Evolutionary conservation across 2,888 invertebrate species (phyloP).

Genomic region (Nomada goodeniana): DNA sequence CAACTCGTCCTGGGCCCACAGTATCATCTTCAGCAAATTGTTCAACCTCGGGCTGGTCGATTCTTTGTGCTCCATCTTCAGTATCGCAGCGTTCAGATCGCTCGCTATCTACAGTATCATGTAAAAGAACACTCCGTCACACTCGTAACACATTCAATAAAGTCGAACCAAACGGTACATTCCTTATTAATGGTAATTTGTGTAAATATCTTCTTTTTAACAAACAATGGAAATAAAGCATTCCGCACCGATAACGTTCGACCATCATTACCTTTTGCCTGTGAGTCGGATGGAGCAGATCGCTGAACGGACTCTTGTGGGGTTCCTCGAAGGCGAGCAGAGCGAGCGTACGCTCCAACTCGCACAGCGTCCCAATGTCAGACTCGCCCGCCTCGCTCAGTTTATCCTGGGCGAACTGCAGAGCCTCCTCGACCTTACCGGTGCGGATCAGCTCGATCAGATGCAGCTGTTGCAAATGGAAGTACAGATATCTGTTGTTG

Average conservation of each 20-base stretch:
- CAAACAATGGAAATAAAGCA: background rate
- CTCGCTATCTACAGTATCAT: slow-evolving; percentile 92
- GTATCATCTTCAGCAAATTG: slow-evolving; percentile 94
- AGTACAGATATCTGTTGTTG: slow-evolving; percentile 97
- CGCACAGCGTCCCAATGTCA: slow-evolving; percentile 88
- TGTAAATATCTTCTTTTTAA: background rate
- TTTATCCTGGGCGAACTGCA: slow-evolving; percentile 95
- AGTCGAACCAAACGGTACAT: background rate
- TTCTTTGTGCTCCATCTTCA: slow-evolving; percentile 96
- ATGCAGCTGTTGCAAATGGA: slow-evolving; percentile 97
- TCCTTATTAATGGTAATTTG: background rate
- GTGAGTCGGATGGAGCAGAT: slow-evolving; percentile 96
- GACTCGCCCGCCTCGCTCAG: slow-evolving; percentile 95
- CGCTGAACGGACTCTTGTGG: slow-evolving; percentile 96
- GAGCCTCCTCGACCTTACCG: slow-evolving; percentile 93
- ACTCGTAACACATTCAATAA: background rate
- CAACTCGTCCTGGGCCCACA: slow-evolving; percentile 98
- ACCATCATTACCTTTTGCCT: slow-evolving; percentile 90
- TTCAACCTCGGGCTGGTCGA: slow-evolving; percentile 96
- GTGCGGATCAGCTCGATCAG: slow-evolving; percentile 94
- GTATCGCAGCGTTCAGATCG: slow-evolving; percentile 98
- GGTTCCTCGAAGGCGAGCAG: slow-evolving; percentile 98
- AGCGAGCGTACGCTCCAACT: slow-evolving; percentile 97
- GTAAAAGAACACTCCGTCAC: slow-evolving; percentile 19
- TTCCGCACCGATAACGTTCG: slow-evolving; percentile 75